Conservation (phyloP, 2,797 vertebrate genomes). For the Tenualosa ilisha region DNA sequence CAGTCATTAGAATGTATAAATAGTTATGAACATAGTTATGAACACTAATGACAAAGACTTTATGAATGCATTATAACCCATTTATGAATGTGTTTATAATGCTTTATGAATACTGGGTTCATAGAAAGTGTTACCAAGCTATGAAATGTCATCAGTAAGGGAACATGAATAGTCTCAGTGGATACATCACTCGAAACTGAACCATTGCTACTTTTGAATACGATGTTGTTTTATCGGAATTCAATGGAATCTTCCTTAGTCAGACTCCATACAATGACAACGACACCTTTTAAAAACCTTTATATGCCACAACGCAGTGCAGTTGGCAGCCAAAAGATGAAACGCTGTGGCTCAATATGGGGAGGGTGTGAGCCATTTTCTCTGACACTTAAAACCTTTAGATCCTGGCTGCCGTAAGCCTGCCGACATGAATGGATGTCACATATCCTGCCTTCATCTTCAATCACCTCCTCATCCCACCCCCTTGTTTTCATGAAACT, state of each 20-base stretch:
- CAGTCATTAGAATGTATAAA: no score
- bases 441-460: not conserved
- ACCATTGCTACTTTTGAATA: no score
- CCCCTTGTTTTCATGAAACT: not conserved
- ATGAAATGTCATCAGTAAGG: no score
- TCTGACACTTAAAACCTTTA: constrained; percentile 13
- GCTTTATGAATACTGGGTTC: no score
- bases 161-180: no score
- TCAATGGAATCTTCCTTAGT: not conserved
- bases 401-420: constrained; percentile 6
- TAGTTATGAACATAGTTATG: no score
- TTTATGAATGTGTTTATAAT: no score
- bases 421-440: not conserved
- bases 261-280: not conserved
- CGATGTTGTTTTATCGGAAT: not conserved
- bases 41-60: no score
- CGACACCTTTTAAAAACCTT: not conserved
- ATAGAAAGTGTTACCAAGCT: no score
- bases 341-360: not conserved
- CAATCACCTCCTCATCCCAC: not conserved
- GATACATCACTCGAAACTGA: no score
- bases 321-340: not conserved
- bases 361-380: not conserved
- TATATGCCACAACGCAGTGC: not conserved
- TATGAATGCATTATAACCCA: no score